These are phyloP conservation scores for Eulithis prunata DNA, from an alignment of 2,888 invertebrate genomes.

Conservation along the genomic window DNA sequence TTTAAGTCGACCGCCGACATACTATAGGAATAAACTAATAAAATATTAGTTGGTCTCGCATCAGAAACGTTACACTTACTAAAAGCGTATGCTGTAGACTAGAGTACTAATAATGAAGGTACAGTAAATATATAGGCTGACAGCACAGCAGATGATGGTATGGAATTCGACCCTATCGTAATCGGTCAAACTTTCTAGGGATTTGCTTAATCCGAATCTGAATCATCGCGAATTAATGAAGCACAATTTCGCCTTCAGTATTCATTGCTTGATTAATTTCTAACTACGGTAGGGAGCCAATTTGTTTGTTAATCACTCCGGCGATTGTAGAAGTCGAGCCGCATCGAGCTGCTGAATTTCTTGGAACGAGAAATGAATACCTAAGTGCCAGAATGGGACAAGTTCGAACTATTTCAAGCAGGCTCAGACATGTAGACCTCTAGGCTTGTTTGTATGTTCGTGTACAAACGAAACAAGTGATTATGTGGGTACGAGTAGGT, in stretches of 20 bases:
- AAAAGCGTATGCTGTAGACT: not conserved
- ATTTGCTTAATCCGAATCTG: conserved; percentile 43
- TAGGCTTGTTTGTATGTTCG: conserved; percentile 4
- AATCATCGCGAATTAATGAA: conserved; percentile 48
- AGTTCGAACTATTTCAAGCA: conserved; percentile 12
- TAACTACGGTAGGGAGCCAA: conserved; percentile 38
- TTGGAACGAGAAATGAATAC: conserved; percentile 30
- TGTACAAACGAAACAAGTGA: no score
- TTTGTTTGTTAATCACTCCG: conserved; percentile 40
- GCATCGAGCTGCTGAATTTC: conserved; percentile 31
- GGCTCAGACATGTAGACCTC: conserved; percentile 6
- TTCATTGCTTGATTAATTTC: conserved; percentile 42
- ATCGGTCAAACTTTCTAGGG: conserved; percentile 27
- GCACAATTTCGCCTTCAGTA: conserved; percentile 37
- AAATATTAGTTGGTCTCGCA: not conserved
- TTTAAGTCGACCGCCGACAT: conserved; percentile 6
- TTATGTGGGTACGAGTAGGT: no score
- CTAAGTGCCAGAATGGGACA: conserved; percentile 20
- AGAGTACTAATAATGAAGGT: not conserved
- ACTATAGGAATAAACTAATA: not conserved
- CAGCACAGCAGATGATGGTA: not conserved
- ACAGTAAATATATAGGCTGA: not conserved
- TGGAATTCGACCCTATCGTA: conserved; percentile 20
- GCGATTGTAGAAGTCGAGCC: conserved; percentile 33
- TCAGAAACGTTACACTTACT: no score